A percentile compares a stretch with the other conserved stretches of the same genome.
Conservation (phyloP, 2,113 vertebrate genomes). For the Phocoena sinus region DNA sequence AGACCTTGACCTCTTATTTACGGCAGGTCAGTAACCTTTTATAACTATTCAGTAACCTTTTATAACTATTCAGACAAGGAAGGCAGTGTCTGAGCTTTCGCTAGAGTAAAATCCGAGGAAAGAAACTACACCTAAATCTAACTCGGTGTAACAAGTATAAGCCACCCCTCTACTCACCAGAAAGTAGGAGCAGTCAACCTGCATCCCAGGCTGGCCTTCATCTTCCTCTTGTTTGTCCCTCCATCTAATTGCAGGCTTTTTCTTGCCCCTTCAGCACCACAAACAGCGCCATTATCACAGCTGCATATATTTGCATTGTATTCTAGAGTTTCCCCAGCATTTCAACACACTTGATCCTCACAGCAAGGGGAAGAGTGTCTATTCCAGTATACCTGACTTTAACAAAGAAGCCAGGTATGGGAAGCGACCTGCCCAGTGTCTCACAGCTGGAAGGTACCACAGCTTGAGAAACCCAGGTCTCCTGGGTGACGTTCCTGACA, state of each 20-base stretch:
- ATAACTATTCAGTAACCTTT: background rate
- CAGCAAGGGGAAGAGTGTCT: accelerated
- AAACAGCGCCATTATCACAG: background rate
- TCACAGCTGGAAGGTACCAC: background rate
- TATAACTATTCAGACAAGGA: background rate
- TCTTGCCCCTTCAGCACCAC: background rate
- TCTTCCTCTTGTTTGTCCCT: background rate
- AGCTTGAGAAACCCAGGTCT: background rate
- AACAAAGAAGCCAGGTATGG: background rate
- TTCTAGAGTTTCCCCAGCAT: background rate
- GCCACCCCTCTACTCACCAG: background rate
- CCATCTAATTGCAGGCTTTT: background rate
- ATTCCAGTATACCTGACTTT: background rate
- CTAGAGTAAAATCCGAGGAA: background rate
- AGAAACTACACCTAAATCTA: background rate
- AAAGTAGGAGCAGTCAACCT: too few species aligned
- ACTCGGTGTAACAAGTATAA: background rate
- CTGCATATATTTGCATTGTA: background rate
- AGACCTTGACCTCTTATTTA: background rate
- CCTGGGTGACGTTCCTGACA: background rate
- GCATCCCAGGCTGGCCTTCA: background rate
- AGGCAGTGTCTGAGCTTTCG: background rate
- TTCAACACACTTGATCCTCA: background rate
- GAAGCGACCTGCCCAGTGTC: background rate
- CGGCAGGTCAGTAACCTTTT: background rate